Evolutionary conservation across 1,140 invertebrate species (phyloP), one percentile per base, ranked within the genome.

Genomic region (Drosophila pandora): DNA sequence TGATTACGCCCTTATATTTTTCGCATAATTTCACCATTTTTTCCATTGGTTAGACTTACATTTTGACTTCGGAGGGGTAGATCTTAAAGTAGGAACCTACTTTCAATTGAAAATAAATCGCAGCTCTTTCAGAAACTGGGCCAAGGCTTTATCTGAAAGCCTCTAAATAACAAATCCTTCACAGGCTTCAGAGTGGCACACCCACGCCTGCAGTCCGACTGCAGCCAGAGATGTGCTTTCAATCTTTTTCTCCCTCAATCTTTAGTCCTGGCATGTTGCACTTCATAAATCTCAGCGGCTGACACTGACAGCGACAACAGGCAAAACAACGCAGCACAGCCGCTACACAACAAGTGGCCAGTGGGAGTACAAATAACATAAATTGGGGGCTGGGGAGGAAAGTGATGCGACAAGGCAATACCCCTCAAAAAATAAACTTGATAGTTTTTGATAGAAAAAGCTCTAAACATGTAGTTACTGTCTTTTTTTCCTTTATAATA

Each of bases 221-320:
- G 68, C 67, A 7, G 28, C 34, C 54, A 56, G 30, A 75, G 52
- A 65, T 71, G 57, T 59, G 55, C 60, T 28, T 62, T 72, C 65
- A 70, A 84, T 87, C 65, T 73, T 84, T 68, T 79, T 32, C 52
- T 34, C 79, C 28, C 63, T 72, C 58, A 67, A 67, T 67, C 52
- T 65, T 65, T 49, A 69, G 41, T 75, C 52, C 48, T 60, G 73
- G 45, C 58, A 71, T 87, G 78, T 82, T 81, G 82, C 78, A 87
- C 78, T 85, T 87, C 82, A 85, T 88, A 85, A 85, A 85, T 85
- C 83, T 77, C 78, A 39, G 55, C 82, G 82, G 78, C 81, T 87
- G 81, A 77, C 78, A 87, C 68, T 87, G 81, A 87, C 81, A 81
- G 60, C 76, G 54, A 58, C 68, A 74, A 75, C 71, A 64, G 67